Evolutionary conservation across 2,888 invertebrate genomes (phyloP).

Genomic region (Platerodrilus igneus): DNA sequence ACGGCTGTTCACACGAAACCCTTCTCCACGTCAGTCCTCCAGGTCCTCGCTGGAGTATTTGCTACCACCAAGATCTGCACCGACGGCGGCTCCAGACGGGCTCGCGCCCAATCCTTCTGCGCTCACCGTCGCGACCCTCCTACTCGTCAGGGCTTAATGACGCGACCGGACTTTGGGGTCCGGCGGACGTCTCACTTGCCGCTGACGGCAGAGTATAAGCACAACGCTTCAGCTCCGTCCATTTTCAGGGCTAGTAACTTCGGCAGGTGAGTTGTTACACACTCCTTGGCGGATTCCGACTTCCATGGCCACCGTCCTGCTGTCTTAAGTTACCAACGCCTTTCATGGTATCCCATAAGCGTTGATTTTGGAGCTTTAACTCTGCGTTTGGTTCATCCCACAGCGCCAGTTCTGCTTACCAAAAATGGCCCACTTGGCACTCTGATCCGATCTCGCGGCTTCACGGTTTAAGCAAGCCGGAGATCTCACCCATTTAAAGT

Average conservation of each 20-base stretch:
- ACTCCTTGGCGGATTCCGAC: constrained; percentile 64
- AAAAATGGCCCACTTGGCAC: constrained; percentile 69
- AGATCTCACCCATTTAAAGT: constrained; percentile 71
- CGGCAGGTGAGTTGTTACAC: constrained; percentile 55
- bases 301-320: constrained; percentile 73
- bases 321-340: constrained; percentile 54
- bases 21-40: constrained; percentile 58
- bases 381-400: constrained; percentile 70
- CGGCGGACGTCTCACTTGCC: constrained; percentile 35
- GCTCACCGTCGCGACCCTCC: constrained; percentile 54
- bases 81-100: constrained; percentile 53
- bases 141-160: constrained; percentile 59
- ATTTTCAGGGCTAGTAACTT: constrained; percentile 62
- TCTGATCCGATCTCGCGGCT: constrained; percentile 47
- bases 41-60: constrained; percentile 63
- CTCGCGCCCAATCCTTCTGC: constrained; percentile 58
- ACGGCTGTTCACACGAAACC: constrained; percentile 61
- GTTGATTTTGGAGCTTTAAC: constrained; percentile 41
- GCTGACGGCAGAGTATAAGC: constrained; percentile 49
- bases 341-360: constrained; percentile 54
- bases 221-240: constrained; percentile 58
- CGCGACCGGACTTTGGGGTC: too few relatives aligned
- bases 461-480: constrained; percentile 44
- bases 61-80: constrained; percentile 63
- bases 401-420: constrained; percentile 78